Conservation (phyloP, 2,888 invertebrate genomes). For the Amphipoea oculea region DNA sequence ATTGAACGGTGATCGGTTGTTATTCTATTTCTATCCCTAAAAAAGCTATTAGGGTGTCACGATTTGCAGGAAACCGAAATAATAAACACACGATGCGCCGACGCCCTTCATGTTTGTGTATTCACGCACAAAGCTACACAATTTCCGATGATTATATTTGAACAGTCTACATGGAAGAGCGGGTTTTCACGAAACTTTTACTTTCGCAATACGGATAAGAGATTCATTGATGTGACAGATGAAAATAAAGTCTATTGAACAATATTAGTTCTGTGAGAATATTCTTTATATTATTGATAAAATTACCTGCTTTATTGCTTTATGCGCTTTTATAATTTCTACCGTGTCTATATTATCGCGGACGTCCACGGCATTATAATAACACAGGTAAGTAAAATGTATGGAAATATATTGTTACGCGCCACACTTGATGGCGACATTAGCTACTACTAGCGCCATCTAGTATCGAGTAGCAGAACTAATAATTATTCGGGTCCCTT, state of each 20-base stretch:
- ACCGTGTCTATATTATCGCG: neutral
- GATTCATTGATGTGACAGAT: neutral
- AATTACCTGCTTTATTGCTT: too few relatives aligned
- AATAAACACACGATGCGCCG: neutral
- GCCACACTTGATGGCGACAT: too few relatives aligned
- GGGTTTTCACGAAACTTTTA: neutral
- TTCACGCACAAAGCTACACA: neutral
- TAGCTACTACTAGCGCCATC: too few relatives aligned
- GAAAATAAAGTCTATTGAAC: neutral
- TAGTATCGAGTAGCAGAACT: too few relatives aligned
- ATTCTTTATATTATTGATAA: neutral
- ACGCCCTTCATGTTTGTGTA: neutral
- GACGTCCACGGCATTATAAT: neutral
- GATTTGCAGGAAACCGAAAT: conserved; percentile 1
- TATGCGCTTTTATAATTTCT: neutral
- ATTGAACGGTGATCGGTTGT: conserved; percentile 29
- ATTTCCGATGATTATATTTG: neutral
- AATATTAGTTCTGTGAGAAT: neutral
- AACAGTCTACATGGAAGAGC: neutral
- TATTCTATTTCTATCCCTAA: conserved; percentile 21
- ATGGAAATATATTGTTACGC: too few relatives aligned
- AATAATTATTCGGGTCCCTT: too few relatives aligned
- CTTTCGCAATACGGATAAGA: neutral
- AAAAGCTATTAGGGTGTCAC: conserved; percentile 23
- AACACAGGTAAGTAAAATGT: too few relatives aligned